These are phyloP conservation scores for Drosophila funebris DNA, from an alignment of 1,140 invertebrate species.

Conservation along the genomic window DNA sequence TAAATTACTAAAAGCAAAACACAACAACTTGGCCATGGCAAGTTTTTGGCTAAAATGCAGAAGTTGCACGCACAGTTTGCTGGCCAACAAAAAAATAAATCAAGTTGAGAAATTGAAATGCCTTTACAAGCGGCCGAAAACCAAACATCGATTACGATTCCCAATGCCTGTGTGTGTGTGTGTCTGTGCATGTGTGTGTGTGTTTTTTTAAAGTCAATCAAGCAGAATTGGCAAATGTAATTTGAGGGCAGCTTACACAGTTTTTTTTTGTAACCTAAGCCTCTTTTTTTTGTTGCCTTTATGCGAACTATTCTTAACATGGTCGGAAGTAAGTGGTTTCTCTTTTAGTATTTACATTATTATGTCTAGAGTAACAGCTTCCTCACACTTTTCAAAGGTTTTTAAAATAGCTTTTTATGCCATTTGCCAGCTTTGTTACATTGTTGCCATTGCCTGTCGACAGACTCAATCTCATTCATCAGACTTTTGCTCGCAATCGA, in stretches of 20 bases:
- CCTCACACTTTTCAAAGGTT: background rate
- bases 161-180: no score
- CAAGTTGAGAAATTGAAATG: background rate
- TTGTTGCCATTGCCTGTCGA: no score
- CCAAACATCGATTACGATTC: background rate
- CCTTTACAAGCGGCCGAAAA: background rate
- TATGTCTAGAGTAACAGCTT: background rate
- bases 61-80: slow-evolving; percentile 18
- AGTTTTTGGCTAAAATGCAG: slow-evolving; percentile 5
- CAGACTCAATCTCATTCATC: background rate
- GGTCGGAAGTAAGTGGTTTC: background rate
- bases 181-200: no score
- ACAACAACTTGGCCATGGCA: background rate
- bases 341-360: background rate
- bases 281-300: background rate
- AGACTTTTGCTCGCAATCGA: background rate
- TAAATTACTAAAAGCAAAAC: slow-evolving; percentile 11
- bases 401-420: background rate
- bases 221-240: background rate
- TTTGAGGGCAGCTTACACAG: background rate
- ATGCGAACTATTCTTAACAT: background rate
- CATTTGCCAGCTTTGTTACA: background rate
- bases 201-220: background rate
- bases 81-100: background rate
- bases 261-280: background rate